Conservation (phyloP, 2,888 invertebrate genomes). For the Spisula subtruncata region DNA sequence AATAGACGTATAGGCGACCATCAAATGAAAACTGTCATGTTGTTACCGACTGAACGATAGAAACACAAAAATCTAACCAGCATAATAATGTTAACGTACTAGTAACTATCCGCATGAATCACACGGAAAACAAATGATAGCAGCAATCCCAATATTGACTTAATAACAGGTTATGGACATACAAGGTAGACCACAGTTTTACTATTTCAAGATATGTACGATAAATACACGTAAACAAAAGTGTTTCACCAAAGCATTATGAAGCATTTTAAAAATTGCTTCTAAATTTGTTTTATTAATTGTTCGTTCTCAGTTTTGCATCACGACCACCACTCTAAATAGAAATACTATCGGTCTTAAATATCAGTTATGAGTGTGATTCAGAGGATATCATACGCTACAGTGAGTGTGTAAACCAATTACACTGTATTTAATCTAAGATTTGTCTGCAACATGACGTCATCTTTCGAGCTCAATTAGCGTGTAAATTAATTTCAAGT, state of each 20-base stretch:
- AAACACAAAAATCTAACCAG: too few relatives aligned
- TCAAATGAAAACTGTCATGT: too few relatives aligned
- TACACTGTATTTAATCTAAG: not conserved
- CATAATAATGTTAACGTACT: too few relatives aligned
- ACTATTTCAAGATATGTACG: not conserved
- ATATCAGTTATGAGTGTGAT: not conserved
- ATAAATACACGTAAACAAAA: not conserved
- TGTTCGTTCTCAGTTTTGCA: not conserved
- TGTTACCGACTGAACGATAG: too few relatives aligned
- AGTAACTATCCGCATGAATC: too few relatives aligned
- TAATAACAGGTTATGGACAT: not conserved
- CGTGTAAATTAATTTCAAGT: not conserved
- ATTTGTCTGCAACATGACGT: not conserved
- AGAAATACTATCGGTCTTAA: not conserved
- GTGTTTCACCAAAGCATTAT: not conserved
- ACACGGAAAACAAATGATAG: not conserved
- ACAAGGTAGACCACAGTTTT: not conserved
- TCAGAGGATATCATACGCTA: not conserved
- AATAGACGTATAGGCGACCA: too few relatives aligned
- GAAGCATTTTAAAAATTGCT: not conserved
- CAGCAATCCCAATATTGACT: not conserved
- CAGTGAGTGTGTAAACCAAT: not conserved
- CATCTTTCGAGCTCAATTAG: not conserved
- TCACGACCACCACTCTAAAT: not conserved
- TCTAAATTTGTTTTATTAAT: not conserved